phyloP scores from a whole-genome alignment of 2,113 vertebrate genomes.

The Mesembrinibis cayennensis region DNA sequence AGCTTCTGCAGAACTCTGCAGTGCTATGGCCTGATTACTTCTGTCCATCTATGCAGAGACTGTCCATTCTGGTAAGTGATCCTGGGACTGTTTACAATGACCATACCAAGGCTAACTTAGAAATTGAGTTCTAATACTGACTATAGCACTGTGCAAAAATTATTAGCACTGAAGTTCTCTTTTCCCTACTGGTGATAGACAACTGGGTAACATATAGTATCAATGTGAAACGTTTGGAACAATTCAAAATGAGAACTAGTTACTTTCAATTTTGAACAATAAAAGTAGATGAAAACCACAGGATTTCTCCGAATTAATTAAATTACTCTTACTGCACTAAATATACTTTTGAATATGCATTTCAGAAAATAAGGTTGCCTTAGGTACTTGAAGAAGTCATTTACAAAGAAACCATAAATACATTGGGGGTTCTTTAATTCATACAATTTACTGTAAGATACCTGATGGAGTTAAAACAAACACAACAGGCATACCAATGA shows the following conservation, averaged over 20 bases:
- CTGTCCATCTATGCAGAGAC: background rate
- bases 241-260: background rate
- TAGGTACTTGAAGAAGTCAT: background rate
- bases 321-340: background rate
- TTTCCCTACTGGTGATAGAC: background rate
- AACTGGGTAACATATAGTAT: accelerated
- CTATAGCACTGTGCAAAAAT: background rate
- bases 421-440: background rate
- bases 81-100: background rate
- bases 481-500: background rate
- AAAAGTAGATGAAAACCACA: background rate
- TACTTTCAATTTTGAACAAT: background rate
- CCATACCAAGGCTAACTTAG: background rate
- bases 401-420: background rate
- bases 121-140: background rate
- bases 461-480: background rate
- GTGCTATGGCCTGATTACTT: background rate
- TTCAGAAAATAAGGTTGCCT: background rate
- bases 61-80: background rate
- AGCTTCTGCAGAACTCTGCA: background rate
- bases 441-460: background rate
- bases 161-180: background rate
- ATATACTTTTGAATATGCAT: background rate
- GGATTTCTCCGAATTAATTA: background rate
- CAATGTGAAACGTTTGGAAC: background rate